These are phyloP conservation scores for Artibeus jamaicensis DNA, from an alignment of 2,797 vertebrate genomes.

Conservation along the genomic window DNA sequence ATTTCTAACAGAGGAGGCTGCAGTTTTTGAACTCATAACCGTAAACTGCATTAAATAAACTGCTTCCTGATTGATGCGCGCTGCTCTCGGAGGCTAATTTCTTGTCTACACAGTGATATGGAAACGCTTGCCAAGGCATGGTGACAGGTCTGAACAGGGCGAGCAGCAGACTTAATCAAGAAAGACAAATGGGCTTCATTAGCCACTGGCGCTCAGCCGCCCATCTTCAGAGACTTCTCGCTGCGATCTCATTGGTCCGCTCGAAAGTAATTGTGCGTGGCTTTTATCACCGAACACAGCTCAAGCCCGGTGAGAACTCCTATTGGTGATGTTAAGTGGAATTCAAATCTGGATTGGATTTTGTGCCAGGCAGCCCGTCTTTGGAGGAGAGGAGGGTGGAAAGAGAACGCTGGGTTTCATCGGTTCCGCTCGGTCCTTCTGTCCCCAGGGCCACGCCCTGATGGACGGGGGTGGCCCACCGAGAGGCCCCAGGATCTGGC, in stretches of 20 bases:
- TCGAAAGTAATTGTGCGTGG: constrained; percentile 73
- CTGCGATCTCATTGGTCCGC: constrained; percentile 77
- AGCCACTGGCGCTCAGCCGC: constrained; percentile 81
- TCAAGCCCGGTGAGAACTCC: constrained; percentile 62
- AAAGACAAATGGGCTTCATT: constrained; percentile 88
- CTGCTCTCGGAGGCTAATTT: constrained; percentile 80
- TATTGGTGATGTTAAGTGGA: constrained; percentile 55
- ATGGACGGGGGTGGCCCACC: not conserved
- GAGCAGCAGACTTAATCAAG: constrained; percentile 86
- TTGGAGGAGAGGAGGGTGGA: not conserved
- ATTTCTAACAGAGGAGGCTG: constrained; percentile 50
- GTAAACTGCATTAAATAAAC: constrained; percentile 79
- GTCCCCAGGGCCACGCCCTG: not conserved
- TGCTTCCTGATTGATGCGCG: constrained; percentile 79
- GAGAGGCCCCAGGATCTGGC: not conserved
- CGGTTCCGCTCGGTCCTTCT: not conserved
- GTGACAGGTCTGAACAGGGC: constrained; percentile 82
- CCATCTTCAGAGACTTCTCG: constrained; percentile 81
- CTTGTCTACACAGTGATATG: constrained; percentile 81
- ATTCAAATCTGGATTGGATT: constrained; percentile 55
- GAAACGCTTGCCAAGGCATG: constrained; percentile 83
- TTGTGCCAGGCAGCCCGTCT: constrained; percentile 8
- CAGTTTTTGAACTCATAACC: constrained; percentile 76
- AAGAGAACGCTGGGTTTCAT: not conserved
- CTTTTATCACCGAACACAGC: constrained; percentile 73